Evolutionary conservation across 2,113 vertebrate genomes (phyloP).

Genomic region (Zapus hudsonius): DNA sequence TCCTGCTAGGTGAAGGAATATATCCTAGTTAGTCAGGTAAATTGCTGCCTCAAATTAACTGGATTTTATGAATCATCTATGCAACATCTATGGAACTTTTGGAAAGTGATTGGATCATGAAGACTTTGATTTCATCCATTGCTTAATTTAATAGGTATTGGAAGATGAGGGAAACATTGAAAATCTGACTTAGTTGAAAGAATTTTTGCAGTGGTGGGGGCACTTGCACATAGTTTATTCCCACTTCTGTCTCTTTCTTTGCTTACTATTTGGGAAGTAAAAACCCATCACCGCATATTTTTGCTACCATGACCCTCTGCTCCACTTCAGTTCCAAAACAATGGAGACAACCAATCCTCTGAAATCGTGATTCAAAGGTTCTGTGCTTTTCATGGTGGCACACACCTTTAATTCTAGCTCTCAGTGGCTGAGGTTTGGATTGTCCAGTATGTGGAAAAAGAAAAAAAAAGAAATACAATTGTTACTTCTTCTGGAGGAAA

Average conservation of each 20-base stretch:
- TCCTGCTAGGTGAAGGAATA: no score
- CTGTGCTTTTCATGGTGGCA: no score
- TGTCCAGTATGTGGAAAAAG: fast-evolving
- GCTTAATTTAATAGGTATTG: neutral
- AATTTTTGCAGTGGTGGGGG: no score
- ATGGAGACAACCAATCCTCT: neutral
- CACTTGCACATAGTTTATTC: neutral
- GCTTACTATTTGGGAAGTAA: neutral
- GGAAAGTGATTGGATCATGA: neutral
- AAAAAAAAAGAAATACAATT: neutral
- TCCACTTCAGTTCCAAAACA: neutral
- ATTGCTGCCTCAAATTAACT: no score
- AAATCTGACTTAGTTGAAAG: neutral
- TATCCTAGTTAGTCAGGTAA: no score
- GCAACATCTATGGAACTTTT: neutral
- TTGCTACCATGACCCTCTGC: neutral
- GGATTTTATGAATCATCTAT: no score
- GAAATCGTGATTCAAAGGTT: neutral
- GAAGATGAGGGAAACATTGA: neutral
- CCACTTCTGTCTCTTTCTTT: no score
- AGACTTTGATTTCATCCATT: neutral
- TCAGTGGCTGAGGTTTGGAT: neutral
- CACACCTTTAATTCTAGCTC: no score
- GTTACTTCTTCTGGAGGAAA: neutral
- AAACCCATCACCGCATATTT: neutral